phyloP scores from a whole-genome alignment of 2,888 invertebrate genomes.

The Lucinisca nassula region DNA sequence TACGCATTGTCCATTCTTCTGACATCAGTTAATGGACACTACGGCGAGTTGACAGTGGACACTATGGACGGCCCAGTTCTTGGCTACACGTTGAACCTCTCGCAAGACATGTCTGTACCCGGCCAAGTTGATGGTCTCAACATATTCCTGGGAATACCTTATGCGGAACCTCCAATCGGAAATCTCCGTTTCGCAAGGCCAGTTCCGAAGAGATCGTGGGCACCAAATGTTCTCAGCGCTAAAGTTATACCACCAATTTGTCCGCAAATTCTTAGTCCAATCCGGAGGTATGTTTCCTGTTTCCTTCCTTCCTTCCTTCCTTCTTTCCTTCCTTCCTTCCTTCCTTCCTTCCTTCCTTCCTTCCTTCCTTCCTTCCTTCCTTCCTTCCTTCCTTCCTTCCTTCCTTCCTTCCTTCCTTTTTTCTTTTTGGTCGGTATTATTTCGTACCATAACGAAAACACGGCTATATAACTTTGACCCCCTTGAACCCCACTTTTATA shows the following conservation, averaged over 20 bases:
- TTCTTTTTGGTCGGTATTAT: no score
- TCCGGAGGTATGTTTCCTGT: constrained; percentile 26
- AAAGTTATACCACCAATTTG: constrained; percentile 43
- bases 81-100: constrained; percentile 45
- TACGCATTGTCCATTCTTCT: no score
- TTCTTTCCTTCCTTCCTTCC: no score
- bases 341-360: no score
- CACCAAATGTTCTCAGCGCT: constrained; percentile 43
- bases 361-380: neutral
- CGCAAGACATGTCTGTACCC: constrained; percentile 29
- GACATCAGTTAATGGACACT: neutral
- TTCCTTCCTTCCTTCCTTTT: neutral
- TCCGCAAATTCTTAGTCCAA: constrained; percentile 42
- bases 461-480: no score
- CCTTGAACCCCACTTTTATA: no score
- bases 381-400: neutral
- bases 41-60: constrained; percentile 8
- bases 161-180: constrained; percentile 69
- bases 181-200: constrained; percentile 65
- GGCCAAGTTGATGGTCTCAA: constrained; percentile 48
- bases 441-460: no score
- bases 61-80: constrained; percentile 37
- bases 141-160: constrained; percentile 72
- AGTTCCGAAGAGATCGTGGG: constrained; percentile 60
- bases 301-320: no score